phyloP scores from a whole-genome alignment of 2,797 vertebrate genomes.

The Taenioides sp. region DNA sequence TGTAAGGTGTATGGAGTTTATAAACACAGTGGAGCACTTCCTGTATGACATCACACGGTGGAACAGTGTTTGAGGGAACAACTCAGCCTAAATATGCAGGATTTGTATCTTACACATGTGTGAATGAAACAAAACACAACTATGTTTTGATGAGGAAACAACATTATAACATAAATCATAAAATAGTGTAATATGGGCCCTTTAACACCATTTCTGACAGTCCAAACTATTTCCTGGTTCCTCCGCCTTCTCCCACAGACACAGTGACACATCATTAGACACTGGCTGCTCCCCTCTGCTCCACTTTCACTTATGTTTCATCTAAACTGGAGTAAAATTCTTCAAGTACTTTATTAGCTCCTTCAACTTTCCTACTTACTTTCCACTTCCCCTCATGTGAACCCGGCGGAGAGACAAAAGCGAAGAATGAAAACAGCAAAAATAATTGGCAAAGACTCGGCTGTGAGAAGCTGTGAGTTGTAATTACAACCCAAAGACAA shows the following conservation, averaged over 20 bases:
- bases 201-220: not conserved
- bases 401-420: slow-evolving; percentile 1
- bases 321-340: not conserved
- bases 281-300: not conserved
- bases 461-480: slow-evolving; percentile 2
- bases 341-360: slow-evolving; percentile 16
- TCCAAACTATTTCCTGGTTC: not conserved
- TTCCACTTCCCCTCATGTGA: slow-evolving; percentile 5
- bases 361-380: not conserved
- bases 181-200: too few species aligned
- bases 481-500: slow-evolving; percentile 1
- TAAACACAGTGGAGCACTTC: too few species aligned
- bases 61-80: too few species aligned
- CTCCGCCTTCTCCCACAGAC: not conserved
- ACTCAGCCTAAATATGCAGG: too few species aligned
- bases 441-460: slow-evolving; percentile 8
- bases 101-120: too few species aligned
- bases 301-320: not conserved
- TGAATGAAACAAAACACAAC: too few species aligned
- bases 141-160: too few species aligned
- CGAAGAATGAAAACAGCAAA: not conserved
- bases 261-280: slow-evolving; percentile 1
- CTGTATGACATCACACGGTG: too few species aligned
- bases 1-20: too few species aligned
- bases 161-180: too few species aligned